phyloP scores from a whole-genome alignment of 2,797 vertebrate genomes.

The Clamator glandarius region DNA sequence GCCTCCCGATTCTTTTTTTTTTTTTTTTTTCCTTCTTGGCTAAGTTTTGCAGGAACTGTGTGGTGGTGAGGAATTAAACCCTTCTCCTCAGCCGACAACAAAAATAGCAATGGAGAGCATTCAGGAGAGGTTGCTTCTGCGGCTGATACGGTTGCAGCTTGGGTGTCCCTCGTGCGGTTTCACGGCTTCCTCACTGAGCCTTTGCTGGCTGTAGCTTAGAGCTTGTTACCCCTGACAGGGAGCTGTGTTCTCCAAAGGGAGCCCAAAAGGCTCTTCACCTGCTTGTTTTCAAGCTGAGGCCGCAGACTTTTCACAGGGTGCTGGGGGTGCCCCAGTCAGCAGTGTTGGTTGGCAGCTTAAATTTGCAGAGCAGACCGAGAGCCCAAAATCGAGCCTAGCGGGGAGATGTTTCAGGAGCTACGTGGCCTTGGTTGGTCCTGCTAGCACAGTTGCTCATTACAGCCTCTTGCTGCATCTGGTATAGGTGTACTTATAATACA shows the following conservation, averaged over 20 bases:
- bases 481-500: too few species aligned
- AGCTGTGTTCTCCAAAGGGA: not conserved
- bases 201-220: rapidly evolving
- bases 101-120: not conserved
- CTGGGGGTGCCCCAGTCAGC: not conserved
- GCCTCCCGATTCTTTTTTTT: not conserved
- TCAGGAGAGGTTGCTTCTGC: not conserved
- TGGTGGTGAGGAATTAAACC: not conserved
- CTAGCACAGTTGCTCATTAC: not conserved
- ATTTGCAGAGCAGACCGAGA: not conserved
- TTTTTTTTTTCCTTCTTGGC: not conserved
- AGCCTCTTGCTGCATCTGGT: not conserved
- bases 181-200: not conserved
- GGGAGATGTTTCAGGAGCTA: rapidly evolving
- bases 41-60: not conserved
- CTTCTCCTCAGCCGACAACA: too few species aligned
- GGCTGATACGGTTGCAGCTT: not conserved
- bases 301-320: not conserved
- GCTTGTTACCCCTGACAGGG: not conserved
- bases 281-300: not conserved
- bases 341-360: not conserved
- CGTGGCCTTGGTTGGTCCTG: rapidly evolving
- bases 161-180: not conserved
- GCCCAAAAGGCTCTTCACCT: not conserved
- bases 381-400: rapidly evolving